phyloP scores from a whole-genome alignment of 2,888 invertebrate species.

The Tholera decimalis region DNA sequence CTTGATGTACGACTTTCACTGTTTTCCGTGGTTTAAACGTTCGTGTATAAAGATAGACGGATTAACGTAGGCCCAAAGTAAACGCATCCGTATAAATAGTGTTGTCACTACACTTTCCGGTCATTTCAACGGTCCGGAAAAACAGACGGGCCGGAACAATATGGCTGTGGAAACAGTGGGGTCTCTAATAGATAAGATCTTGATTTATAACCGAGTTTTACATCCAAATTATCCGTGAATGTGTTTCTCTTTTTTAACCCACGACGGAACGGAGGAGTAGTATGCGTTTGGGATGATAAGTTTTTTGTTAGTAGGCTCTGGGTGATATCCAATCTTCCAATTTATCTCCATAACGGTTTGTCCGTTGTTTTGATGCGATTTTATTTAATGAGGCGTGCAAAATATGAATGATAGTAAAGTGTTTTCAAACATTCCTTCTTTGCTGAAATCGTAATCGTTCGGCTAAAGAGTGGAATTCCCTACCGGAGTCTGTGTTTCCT shows the following conservation, averaged over 20 bases:
- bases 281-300: no score
- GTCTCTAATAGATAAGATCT: conserved; percentile 45
- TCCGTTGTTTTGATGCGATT: no score
- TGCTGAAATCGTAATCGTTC: no score
- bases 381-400: no score
- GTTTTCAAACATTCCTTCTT: no score
- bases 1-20: neutral
- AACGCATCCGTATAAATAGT: conserved; percentile 50
- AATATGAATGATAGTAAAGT: no score
- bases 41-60: conserved; percentile 5
- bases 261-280: no score
- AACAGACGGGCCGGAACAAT: conserved; percentile 41
- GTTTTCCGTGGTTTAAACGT: neutral
- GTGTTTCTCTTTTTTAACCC: neutral
- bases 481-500: no score
- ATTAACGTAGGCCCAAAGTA: conserved; percentile 27
- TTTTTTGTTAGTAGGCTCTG: no score
- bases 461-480: no score
- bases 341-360: no score
- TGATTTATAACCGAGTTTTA: conserved; percentile 42
- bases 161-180: conserved; percentile 26
- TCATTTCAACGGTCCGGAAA: conserved; percentile 27
- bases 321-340: no score
- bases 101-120: conserved; percentile 47
- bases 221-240: conserved; percentile 22